A percentile compares a stretch with the other conserved stretches of the same genome.
phyloP scores from a whole-genome alignment of 2,888 invertebrate species.

The Limnephilus marmoratus region DNA sequence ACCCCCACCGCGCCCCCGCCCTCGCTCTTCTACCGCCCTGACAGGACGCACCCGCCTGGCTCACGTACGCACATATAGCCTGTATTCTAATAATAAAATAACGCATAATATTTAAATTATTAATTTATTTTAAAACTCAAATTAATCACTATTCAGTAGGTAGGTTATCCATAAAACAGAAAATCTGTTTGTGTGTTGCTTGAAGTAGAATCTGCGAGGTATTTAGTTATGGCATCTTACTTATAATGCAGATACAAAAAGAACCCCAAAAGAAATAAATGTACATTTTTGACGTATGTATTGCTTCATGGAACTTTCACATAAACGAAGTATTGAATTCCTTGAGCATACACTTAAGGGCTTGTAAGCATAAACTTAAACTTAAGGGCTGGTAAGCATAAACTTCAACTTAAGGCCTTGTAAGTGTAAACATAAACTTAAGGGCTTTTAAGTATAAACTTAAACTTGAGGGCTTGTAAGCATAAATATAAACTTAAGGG shows the following conservation, averaged over 20 bases:
- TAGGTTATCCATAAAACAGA: neutral
- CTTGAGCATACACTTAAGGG: too few relatives aligned
- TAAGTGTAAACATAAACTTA: too few relatives aligned
- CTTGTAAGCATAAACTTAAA: too few relatives aligned
- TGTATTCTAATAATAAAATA: constrained; percentile 9
- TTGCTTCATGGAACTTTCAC: too few relatives aligned
- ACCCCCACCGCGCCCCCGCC: constrained; percentile 27
- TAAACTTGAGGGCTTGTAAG: too few relatives aligned
- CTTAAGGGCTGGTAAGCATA: too few relatives aligned
- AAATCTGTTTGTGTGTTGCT: neutral
- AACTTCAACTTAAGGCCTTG: too few relatives aligned
- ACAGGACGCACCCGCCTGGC: constrained; percentile 24
- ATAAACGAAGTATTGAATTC: too few relatives aligned
- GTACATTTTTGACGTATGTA: too few relatives aligned
- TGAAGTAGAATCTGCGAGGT: neutral
- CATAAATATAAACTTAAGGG: too few relatives aligned
- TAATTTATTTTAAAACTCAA: neutral
- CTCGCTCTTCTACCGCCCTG: constrained; percentile 16
- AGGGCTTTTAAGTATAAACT: too few relatives aligned
- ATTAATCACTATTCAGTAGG: neutral
- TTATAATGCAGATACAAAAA: neutral
- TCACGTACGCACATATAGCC: constrained; percentile 37
- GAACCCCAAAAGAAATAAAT: too few relatives aligned
- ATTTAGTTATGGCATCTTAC: neutral
- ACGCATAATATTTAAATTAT: neutral